Evolutionary conservation across 1,140 invertebrate species (phyloP), one percentile per base, ranked within the genome.

Genomic region (Caenorhabditis briggsae): DNA sequence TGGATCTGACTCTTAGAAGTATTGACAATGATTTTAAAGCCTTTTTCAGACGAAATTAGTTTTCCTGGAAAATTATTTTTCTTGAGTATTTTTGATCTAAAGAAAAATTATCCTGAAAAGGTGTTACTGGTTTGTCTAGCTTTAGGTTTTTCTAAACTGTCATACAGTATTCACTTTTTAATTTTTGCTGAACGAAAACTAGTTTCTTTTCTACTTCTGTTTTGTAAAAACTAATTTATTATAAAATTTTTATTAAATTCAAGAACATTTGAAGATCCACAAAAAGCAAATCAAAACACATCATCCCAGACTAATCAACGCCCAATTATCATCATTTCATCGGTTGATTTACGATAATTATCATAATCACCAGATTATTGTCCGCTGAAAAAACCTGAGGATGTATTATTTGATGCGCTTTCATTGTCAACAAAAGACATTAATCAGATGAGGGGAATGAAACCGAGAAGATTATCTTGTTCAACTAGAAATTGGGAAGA

Each of bases 351-450:
- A 78, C 23, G 70, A 78, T 53, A 78, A 78, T 23, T 53, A 78
- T 23, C 46, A 25, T 50, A 78, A 78, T 78, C 70, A 50, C 2
- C 64, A 20, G 33, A 70, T 70, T 16, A 70, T 70, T 14, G 1
- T 53, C 50, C 5, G 23, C 16, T 14, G 33, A 25, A 78, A 50
- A 61, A 78, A 50, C 33, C 70, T 53, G 43, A 78, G n/a, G 23
- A 33, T 11, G 43, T 53, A n/a, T 78, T 33, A 12, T 78, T 78
- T 78, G 41, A 50, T 50, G 14, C 70, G 46, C 18, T 53, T 78
- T 46, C 70, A 78, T 50, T 78, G 70, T 78, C n/a, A 78, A 78
- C 70, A 78, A 78, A 78, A 78, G 70, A 78, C 70, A 78, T 78
- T 12, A 78, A 78, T 78, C 70, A 18, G 70, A 33, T 53, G 70